Conservation (phyloP, 2,888 invertebrate species). For the Poecilobothrus nobilitatus region DNA sequence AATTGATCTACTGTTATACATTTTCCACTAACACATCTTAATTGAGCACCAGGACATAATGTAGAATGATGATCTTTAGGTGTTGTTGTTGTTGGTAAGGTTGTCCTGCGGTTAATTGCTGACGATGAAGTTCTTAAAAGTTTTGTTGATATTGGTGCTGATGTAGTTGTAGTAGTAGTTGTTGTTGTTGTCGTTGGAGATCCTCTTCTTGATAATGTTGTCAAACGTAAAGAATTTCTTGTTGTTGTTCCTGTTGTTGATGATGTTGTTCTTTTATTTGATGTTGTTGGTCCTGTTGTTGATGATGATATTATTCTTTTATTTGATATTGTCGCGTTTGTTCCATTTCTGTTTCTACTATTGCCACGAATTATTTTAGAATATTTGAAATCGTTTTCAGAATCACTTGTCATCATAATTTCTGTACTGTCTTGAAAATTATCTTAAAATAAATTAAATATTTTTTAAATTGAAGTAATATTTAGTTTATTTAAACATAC, state of each 20-base stretch:
- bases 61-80: slow-evolving; percentile 34
- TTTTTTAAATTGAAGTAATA: not conserved
- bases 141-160: slow-evolving; percentile 18
- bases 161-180: slow-evolving; percentile 17
- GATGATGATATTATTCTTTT: slow-evolving; percentile 20
- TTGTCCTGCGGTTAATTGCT: not conserved
- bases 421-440: slow-evolving; percentile 53
- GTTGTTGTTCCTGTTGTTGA: slow-evolving; percentile 9
- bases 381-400: slow-evolving; percentile 42
- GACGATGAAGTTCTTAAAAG: slow-evolving; percentile 27
- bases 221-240: not conserved
- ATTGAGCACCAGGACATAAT: slow-evolving; percentile 47
- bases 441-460: slow-evolving; percentile 27
- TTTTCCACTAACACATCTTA: slow-evolving; percentile 55
- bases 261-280: slow-evolving; percentile 7
- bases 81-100: slow-evolving; percentile 28
- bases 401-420: slow-evolving; percentile 53
- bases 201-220: slow-evolving; percentile 24
- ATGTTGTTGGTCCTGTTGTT: slow-evolving; percentile 11
- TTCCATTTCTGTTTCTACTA: not conserved
- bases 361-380: slow-evolving; percentile 24
- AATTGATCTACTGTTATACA: slow-evolving; percentile 56
- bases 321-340: slow-evolving; percentile 7
- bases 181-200: slow-evolving; percentile 24
- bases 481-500: slow-evolving; percentile 15